These are phyloP conservation scores for Drosophila cognata DNA, from an alignment of 2,888 invertebrate species.

Conservation along the genomic window DNA sequence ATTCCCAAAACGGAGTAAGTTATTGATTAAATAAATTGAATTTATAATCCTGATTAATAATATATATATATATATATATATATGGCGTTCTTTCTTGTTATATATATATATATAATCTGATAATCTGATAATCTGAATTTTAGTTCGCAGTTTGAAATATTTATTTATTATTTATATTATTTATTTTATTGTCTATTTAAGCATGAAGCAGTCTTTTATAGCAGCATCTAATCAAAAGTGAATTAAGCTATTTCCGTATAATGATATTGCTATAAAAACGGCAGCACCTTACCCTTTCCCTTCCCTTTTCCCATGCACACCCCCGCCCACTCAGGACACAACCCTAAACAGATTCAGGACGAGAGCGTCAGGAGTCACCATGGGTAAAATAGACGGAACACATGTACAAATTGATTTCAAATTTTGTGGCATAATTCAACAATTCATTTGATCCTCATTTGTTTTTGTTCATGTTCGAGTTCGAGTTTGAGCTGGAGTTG, in stretches of 20 bases:
- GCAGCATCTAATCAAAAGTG: conserved; percentile 14
- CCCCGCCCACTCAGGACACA: neutral
- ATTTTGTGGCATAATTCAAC: conserved; percentile 81
- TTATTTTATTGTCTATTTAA: neutral
- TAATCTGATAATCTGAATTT: neutral
- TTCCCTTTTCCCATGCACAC: neutral
- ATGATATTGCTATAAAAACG: conserved; percentile 6
- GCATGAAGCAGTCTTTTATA: neutral
- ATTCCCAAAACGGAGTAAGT: too few relatives aligned
- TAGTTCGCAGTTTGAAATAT: neutral
- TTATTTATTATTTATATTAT: neutral
- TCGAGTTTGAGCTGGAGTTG: neutral
- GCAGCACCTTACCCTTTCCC: too few relatives aligned
- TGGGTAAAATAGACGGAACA: conserved; percentile 33
- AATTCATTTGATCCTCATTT: conserved; percentile 73
- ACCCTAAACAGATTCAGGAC: neutral
- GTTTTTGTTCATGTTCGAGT: conserved; percentile 36
- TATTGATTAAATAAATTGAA: too few relatives aligned
- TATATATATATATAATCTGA: neutral
- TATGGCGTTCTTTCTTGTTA: neutral
- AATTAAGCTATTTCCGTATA: conserved; percentile 21
- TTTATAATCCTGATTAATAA: neutral
- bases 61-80: neutral
- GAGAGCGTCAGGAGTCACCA: neutral
- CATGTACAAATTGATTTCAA: conserved; percentile 83